Conservation (phyloP, 2,113 vertebrate genomes). For the Tyrannus savana region DNA sequence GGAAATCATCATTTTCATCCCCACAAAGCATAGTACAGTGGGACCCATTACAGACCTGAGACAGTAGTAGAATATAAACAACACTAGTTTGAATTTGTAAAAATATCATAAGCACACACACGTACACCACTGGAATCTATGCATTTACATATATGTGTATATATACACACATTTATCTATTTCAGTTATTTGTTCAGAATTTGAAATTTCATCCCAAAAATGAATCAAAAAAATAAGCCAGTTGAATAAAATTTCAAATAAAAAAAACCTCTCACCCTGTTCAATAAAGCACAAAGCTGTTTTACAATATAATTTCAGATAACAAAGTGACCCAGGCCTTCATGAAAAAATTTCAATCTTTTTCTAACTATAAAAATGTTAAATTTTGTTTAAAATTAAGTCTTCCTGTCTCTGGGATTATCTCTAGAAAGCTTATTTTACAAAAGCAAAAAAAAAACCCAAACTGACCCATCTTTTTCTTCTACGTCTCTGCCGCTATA, state of each 20-base stretch:
- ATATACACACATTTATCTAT: neutral
- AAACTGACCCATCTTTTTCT: conserved; percentile 93
- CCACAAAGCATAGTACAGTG: neutral
- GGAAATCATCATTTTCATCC: neutral
- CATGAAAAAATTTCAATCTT: neutral
- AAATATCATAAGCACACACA: neutral
- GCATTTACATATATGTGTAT: neutral
- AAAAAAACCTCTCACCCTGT: neutral
- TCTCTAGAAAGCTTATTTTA: neutral
- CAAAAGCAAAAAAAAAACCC: neutral
- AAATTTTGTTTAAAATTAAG: neutral
- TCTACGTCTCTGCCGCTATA: conserved; percentile 92
- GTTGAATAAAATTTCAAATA: neutral
- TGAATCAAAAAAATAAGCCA: conserved; percentile 10
- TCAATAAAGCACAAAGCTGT: neutral
- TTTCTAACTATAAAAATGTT: neutral
- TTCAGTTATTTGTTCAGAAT: neutral
- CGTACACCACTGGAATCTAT: rapidly evolving
- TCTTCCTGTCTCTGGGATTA: neutral
- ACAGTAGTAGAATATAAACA: neutral
- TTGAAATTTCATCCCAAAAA: neutral
- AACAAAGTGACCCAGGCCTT: neutral
- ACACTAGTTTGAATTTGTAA: neutral
- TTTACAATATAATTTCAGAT: neutral
- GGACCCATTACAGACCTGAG: neutral